These are phyloP conservation scores for Drosophila demipolita DNA, from an alignment of 2,888 invertebrate species.

Conservation along the genomic window DNA sequence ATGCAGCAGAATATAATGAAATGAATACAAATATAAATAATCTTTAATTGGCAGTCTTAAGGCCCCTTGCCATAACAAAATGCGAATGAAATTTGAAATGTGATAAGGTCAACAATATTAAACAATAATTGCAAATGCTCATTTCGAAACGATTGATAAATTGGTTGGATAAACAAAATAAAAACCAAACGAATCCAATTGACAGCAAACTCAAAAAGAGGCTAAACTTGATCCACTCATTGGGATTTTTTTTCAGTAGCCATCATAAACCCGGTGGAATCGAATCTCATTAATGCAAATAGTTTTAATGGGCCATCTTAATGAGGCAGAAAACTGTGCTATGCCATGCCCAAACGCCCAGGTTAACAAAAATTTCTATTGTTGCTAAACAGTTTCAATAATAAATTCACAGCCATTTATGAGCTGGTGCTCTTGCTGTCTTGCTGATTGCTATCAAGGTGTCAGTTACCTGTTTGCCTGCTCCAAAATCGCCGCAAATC, in stretches of 20 bases:
- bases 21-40: slow-evolving; percentile 20
- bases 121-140: slow-evolving; percentile 3
- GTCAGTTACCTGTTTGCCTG: slow-evolving; percentile 42
- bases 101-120: slow-evolving; percentile 52
- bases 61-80: slow-evolving; percentile 26
- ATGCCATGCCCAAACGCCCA: slow-evolving; percentile 44
- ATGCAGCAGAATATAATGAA: slow-evolving; percentile 27
- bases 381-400: slow-evolving; percentile 41
- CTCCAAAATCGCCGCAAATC: slow-evolving; percentile 65
- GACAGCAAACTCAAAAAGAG: slow-evolving; percentile 7
- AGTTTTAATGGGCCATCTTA: slow-evolving; percentile 47
- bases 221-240: slow-evolving; percentile 8
- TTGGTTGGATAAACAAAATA: slow-evolving; percentile 30
- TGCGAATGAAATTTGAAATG: slow-evolving; percentile 39
- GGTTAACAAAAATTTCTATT: slow-evolving; percentile 24
- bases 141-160: slow-evolving; percentile 14
- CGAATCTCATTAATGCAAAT: slow-evolving; percentile 72
- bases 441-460: slow-evolving; percentile 19
- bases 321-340: slow-evolving; percentile 42
- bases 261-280: slow-evolving; percentile 22
- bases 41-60: slow-evolving; percentile 34
- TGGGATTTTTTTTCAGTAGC: slow-evolving; percentile 43
- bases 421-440: slow-evolving; percentile 28
- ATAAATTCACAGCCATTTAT: slow-evolving; percentile 35
- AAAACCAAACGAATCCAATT: slow-evolving; percentile 28